Percentiles rank a stretch among this genome's conserved stretches.
Conservation (phyloP, 2,113 vertebrate species). For the Eleginops maclovinus region DNA sequence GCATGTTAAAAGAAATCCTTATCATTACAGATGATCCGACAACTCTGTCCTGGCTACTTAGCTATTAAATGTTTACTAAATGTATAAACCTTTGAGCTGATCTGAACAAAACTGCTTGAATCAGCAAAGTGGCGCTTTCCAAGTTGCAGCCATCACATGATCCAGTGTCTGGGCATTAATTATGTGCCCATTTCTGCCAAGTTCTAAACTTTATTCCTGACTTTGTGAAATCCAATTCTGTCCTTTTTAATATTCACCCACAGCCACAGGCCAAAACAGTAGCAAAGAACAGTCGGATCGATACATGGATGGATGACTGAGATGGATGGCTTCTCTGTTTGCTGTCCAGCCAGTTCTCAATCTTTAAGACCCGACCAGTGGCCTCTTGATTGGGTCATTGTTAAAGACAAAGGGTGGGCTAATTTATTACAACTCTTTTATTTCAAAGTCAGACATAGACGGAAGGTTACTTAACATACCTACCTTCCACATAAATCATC, state of each 20-base stretch:
- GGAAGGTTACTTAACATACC: constrained; percentile 13
- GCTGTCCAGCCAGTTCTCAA: neutral
- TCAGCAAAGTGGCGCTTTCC: neutral
- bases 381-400: constrained; percentile 27
- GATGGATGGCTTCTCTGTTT: neutral
- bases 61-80: neutral
- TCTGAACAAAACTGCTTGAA: neutral
- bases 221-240: neutral
- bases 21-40: neutral
- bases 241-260: neutral
- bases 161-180: neutral
- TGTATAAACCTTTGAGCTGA: neutral
- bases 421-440: constrained; percentile 21
- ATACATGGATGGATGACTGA: constrained; percentile 4
- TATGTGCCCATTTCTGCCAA: neutral
- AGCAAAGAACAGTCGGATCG: neutral
- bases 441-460: constrained; percentile 2
- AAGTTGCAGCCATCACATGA: neutral
- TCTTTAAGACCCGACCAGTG: constrained; percentile 24
- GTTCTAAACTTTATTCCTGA: neutral
- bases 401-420: neutral
- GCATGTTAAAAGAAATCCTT: neutral
- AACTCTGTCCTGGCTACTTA: neutral
- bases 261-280: neutral
- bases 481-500: constrained; percentile 22